Base-by-base conservation (phyloP, 2,797 vertebrate species). In the Dromococcyx pavoninus region DNA sequence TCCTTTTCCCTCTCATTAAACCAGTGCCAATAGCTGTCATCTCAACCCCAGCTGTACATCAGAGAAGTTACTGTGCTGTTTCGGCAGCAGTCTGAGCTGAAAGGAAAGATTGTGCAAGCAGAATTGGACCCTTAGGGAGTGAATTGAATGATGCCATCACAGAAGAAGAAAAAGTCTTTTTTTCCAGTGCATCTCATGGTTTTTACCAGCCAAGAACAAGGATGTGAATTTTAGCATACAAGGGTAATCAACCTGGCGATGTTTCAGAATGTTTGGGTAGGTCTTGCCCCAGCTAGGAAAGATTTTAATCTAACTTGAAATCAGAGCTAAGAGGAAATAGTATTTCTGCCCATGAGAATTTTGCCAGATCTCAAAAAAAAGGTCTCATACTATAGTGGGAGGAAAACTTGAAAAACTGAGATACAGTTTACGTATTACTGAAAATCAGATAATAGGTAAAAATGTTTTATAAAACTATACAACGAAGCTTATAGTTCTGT, bases 231-330 rank as follows among this genome's bases (percentile, higher is more conserved):
- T 82, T 89, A 57, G n/a, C 46, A 37, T 32, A 33, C n/a, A 32
- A 46, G 71, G 48, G 27, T 91, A 86, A 82, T 88, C 73, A 76
- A 73, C 13, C 24, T 89, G 82, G 89, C 44, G 74, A 2, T 39
- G 54, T 65, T 94, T 91, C 76, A 86, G 14, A 90, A 83, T 83
- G 44, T 79, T 89, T 72, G 37, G 30, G 22, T 67, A 80, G 72
- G 69, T 92, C 87, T 92, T 89, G 69, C 37, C 75, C 82, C 54
- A 86, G 44, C 75, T 91, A 94, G 58, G 65, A 56, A 77, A 81
- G n/a, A 78, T 69, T 81, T 78, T 62, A 86, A 90, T 88, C 58
- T 86, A 75, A 75, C 76, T 92, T 92, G 84, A 89, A 94, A 74
- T 82, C 33, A 77, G 54, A 91, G 62, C 74, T 77, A 46, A 61